phyloP scores from a whole-genome alignment of 2,888 invertebrate genomes.

The Fissipunctia ypsillon region DNA sequence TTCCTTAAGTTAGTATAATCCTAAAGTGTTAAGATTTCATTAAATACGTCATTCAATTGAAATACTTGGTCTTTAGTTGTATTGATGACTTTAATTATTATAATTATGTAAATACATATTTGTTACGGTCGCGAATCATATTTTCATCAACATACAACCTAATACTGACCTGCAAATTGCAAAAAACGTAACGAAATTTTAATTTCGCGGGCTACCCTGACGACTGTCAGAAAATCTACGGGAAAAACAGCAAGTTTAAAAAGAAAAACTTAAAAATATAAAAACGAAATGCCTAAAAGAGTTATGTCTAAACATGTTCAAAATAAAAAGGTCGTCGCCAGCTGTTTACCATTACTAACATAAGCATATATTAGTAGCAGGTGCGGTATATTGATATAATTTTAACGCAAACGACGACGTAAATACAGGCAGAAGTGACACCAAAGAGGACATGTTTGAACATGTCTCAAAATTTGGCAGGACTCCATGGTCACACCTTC shows the following conservation, averaged over 20 bases:
- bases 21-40: too few species aligned
- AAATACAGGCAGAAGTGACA: conserved; percentile 38
- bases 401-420: conserved; percentile 50
- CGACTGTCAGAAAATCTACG: neutral
- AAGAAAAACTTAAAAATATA: neutral
- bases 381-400: conserved; percentile 64
- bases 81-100: too few species aligned
- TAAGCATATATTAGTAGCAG: conserved; percentile 62
- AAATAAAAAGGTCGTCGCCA: conserved; percentile 42
- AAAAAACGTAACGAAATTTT: too few species aligned
- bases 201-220: too few species aligned
- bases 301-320: conserved; percentile 36
- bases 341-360: conserved; percentile 61
- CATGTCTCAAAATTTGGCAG: conserved; percentile 59
- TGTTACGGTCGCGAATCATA: too few species aligned
- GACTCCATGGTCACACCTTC: conserved; percentile 52
- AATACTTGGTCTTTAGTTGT: too few species aligned
- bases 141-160: too few species aligned
- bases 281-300: conserved; percentile 3
- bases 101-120: too few species aligned
- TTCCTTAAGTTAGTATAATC: too few species aligned
- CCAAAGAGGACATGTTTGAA: conserved; percentile 39
- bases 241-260: neutral
- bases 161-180: too few species aligned
- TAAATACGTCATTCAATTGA: too few species aligned